Conservation (phyloP, 2,888 invertebrate species). For the Oscheius sp. region DNA sequence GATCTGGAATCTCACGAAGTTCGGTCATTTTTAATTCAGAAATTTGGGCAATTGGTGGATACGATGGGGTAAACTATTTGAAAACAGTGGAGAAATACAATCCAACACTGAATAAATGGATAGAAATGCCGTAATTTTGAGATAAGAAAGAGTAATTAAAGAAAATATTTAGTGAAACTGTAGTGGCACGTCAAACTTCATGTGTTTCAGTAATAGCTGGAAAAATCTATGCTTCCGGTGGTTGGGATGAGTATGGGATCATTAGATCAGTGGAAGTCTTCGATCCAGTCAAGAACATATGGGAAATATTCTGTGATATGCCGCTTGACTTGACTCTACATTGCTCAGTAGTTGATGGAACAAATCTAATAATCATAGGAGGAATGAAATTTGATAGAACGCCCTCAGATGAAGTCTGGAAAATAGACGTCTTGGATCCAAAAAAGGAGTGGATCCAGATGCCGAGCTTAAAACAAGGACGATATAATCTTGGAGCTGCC, state of each 20-base stretch:
- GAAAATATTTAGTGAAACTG: background rate
- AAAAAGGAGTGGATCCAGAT: too few species aligned
- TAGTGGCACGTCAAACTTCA: constrained; percentile 6
- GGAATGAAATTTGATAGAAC: too few species aligned
- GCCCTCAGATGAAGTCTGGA: too few species aligned
- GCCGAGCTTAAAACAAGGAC: too few species aligned
- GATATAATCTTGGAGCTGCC: too few species aligned
- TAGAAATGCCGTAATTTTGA: background rate
- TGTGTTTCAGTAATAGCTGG: constrained; percentile 12
- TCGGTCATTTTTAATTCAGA: background rate
- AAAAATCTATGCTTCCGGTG: constrained; percentile 21
- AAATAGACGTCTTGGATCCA: too few species aligned
- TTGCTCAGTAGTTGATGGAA: too few species aligned
- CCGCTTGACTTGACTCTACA: too few species aligned
- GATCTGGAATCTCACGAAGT: constrained; percentile 4
- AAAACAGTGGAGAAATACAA: constrained; percentile 3
- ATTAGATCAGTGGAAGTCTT: background rate
- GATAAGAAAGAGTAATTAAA: too few species aligned
- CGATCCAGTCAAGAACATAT: background rate
- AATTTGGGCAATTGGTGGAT: constrained; percentile 14
- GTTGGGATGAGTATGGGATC: background rate
- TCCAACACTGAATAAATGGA: background rate
- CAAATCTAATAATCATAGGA: too few species aligned
- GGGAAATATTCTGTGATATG: too few species aligned
- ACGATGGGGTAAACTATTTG: background rate